Percentiles rank a stretch among this genome's conserved stretches.
Conservation (phyloP, 1,140 invertebrate genomes). For the Apis florea region DNA sequence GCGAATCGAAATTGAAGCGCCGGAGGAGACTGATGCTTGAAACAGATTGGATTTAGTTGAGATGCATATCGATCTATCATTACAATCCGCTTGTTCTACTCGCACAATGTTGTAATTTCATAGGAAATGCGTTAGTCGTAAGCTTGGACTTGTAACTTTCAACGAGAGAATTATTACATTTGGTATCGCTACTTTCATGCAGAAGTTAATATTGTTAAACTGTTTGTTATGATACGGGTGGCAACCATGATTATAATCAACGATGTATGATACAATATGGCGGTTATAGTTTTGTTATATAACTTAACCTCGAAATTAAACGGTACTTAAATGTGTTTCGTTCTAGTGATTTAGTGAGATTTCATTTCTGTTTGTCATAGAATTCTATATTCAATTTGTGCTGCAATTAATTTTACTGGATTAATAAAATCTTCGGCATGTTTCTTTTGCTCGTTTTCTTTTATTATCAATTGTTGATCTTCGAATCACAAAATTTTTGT, state of each 20-base stretch:
- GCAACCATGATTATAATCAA: neutral
- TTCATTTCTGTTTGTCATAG: neutral
- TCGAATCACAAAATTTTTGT: neutral
- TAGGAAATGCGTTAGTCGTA: neutral
- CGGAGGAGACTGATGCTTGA: conserved; percentile 46
- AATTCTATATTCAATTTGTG: neutral
- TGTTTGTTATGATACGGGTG: neutral
- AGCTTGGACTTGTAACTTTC: conserved; percentile 12
- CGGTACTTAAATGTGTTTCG: too few relatives aligned
- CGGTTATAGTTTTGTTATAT: conserved; percentile 8
- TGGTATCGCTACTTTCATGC: conserved; percentile 16
- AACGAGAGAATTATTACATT: conserved; percentile 15
- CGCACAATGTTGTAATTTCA: neutral
- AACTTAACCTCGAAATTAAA: neutral
- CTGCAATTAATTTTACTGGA: neutral
- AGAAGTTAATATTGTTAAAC: conserved; percentile 36
- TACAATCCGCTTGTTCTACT: neutral
- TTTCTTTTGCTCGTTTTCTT: neutral
- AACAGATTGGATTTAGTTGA: conserved; percentile 56
- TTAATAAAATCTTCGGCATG: neutral
- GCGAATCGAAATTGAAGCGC: conserved; percentile 58
- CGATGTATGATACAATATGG: neutral
- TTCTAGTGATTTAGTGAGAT: neutral
- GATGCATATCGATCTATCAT: conserved; percentile 46
- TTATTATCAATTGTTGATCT: neutral